Base-by-base conservation (phyloP, 2,797 vertebrate genomes). In the Diplodus puntazzo region DNA sequence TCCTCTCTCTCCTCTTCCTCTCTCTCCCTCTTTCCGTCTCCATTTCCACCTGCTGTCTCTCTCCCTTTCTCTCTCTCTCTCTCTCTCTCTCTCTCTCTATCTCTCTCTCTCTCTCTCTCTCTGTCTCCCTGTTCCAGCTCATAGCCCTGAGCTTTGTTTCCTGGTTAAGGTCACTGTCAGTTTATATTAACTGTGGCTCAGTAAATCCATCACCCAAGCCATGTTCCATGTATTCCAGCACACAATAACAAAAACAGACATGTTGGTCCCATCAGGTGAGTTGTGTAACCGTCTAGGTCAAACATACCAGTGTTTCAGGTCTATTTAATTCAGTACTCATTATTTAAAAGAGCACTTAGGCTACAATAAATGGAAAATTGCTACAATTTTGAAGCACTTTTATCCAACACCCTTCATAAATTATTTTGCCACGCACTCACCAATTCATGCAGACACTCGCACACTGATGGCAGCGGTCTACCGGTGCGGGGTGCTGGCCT, bases 131-230 rank as follows among this genome's bases (percentile, higher is more conserved):
- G 72, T 82, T 81, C 42, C 64, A 71, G 69, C 54, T 81, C 61
- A 46, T 49, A 65, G 75, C 83, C 73, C 75, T 59, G 54, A 81
- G 89, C 85, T 75, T 61, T 75, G 79, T 74, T 84, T 84, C 69
- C 63, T 82, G 73, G 73, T 85, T 87, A 82, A 91, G 87, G 87
- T 90, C 87, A 85, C 64, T 64, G 88, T 89, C 83, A 67, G 82
- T 48, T 87, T 69, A 45, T 58, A 87, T 92, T 85, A 82, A 72
- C 71, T 48, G 57, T 69, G 75, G 50, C 71, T 88, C 83, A 81
- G 73, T 85, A 77, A 76, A 87, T 89, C 87, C 82, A 84, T 89
- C 85, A 77, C 63, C 46, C 13, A 16, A 60, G 61, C 62, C 67
- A 60, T 39, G 21, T 43, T 39, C 21, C 21, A 12, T 57, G 54